Base-by-base conservation (phyloP, 2,888 invertebrate species). In the Tenthredo distinguenda region DNA sequence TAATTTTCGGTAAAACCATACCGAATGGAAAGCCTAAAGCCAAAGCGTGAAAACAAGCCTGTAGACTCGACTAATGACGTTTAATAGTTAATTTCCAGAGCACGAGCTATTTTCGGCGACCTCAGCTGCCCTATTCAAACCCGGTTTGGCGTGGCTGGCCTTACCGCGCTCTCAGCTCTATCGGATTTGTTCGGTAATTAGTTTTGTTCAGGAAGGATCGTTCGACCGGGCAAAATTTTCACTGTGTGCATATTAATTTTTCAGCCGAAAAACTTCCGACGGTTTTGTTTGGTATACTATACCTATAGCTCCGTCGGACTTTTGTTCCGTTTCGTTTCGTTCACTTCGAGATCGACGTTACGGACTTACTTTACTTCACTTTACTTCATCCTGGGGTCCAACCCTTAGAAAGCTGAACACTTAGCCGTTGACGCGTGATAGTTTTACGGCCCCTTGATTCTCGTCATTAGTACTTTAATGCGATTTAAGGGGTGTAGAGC, bases 131-230 rank as follows among this genome's bases (percentile, higher is more conserved):
- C 26, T 50, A 77, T 50, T 10, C 47, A 34, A 26, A 50, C 77
- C 77, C 6, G 6, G 50, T 50, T 26, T 62, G 62, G 58, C 31
- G 10, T 26, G 31, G 68, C 12, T 71, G 26, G 18, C 71, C 50
- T 18, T 77, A 31, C 40, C 26, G 18, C 34, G 10, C 77, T 50
- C 62, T 58, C 21, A 26, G 79, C 50, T 62, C 21, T 58, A 81
- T 81, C 58, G 50, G 68, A 83, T 83, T 68, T 83, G 83, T 83
- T 83, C 68, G 68, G 68, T 83, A 68, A 83, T 83, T 83, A 83
- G 83, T 83, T 83, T 68, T 43, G 83, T 47, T 71, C 83, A 21
- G 31, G 47, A 9, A 47, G 34, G 26, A 47, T 65, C 68, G 83
- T 34, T 43, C 62, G 62, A 18, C 40, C 37, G 58, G 21, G 40